Evolutionary conservation across 2,888 invertebrate genomes (phyloP).

Genomic region (Blastobasis adustella): DNA sequence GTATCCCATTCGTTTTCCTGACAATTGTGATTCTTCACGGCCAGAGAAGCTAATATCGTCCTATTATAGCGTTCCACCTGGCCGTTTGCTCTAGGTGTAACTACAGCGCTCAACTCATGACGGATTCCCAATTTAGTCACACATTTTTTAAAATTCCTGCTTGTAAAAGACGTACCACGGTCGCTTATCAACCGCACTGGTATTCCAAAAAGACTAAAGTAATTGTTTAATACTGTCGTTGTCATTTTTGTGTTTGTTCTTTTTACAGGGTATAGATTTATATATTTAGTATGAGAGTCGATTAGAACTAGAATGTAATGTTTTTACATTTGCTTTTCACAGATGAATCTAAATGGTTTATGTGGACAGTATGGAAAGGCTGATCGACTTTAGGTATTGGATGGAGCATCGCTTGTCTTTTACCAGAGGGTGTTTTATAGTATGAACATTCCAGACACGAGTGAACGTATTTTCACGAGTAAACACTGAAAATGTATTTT

Average conservation of each 20-base stretch:
- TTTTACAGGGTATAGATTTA: constrained; percentile 6
- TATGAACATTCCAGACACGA: not conserved
- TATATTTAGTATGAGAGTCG: constrained; percentile 6
- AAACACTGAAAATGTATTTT: too few species aligned
- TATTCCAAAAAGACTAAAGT: constrained; percentile 3
- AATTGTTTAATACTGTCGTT: not conserved
- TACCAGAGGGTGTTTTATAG: not conserved
- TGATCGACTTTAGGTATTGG: not conserved
- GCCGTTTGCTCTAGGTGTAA: too few species aligned
- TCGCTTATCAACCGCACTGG: constrained; percentile 9
- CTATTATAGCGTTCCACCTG: too few species aligned
- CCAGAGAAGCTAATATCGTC: too few species aligned
- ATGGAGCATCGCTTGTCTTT: not conserved
- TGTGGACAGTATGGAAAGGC: not conserved
- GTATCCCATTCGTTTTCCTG: not conserved
- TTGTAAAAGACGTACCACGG: constrained; percentile 5
- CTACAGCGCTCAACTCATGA: too few species aligned
- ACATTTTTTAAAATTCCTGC: too few species aligned
- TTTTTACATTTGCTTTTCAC: constrained; percentile 6
- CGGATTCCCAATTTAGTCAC: too few species aligned
- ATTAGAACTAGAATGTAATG: constrained; percentile 4
- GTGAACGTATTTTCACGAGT: constrained; percentile 1
- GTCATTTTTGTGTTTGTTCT: constrained; percentile 1
- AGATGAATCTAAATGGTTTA: constrained; percentile 3
- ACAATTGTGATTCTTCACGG: not conserved